Evolutionary conservation across 2,888 invertebrate species (phyloP).

Genomic region (Ptychoptera albimana): DNA sequence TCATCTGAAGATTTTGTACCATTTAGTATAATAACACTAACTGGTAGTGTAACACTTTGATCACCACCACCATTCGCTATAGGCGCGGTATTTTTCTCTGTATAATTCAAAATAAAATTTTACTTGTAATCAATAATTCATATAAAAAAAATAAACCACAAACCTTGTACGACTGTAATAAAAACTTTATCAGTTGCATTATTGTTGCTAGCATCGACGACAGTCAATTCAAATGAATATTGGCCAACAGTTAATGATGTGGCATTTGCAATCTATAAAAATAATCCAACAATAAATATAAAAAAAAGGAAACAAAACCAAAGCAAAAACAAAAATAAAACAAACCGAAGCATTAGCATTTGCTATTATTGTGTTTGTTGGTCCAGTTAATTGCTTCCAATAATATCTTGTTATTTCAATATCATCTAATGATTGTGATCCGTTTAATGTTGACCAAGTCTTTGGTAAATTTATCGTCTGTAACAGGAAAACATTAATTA

Average conservation of each 20-base stretch:
- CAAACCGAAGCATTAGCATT: conserved; percentile 39
- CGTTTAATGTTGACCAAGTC: conserved; percentile 66
- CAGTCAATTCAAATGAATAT: conserved; percentile 66
- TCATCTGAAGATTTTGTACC: conserved; percentile 78
- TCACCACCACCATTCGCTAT: conserved; percentile 81
- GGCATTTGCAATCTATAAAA: conserved; percentile 55
- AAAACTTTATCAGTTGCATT: conserved; percentile 55
- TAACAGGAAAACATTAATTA: conserved; percentile 11
- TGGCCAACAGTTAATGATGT: conserved; percentile 69
- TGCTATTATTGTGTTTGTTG: conserved; percentile 39
- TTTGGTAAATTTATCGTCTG: conserved; percentile 70
- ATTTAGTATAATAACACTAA: conserved; percentile 61
- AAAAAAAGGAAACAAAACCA: background rate
- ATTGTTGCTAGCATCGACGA: conserved; percentile 70
- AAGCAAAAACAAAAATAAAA: background rate
- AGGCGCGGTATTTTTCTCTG: conserved; percentile 80
- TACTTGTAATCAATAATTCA: too few relatives aligned
- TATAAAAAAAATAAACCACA: too few relatives aligned
- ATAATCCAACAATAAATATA: too few relatives aligned
- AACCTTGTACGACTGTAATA: conserved; percentile 74
- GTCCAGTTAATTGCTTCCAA: conserved; percentile 68
- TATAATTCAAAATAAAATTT: too few relatives aligned
- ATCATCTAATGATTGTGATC: conserved; percentile 66
- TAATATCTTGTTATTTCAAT: conserved; percentile 64
- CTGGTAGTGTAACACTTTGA: conserved; percentile 57